Evolutionary conservation across 2,797 vertebrate genomes (phyloP).

Genomic region (Epinephelus awoara): DNA sequence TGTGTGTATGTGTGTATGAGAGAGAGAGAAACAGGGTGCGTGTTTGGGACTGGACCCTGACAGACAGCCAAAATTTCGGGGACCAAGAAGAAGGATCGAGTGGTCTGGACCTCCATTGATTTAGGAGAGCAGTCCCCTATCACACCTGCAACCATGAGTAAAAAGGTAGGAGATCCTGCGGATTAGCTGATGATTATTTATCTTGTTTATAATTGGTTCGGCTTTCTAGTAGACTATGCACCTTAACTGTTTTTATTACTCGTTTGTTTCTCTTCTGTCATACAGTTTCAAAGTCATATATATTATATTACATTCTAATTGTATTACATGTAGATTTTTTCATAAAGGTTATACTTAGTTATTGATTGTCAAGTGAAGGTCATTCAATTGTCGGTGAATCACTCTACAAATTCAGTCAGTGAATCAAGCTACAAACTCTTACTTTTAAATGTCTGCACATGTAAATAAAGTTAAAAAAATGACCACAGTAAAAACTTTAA

Average conservation of each 20-base stretch:
- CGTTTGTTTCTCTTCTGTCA: neutral
- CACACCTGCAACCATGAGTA: conserved; percentile 72
- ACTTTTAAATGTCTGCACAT: too few relatives aligned
- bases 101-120: conserved; percentile 83
- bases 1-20: neutral
- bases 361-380: too few relatives aligned
- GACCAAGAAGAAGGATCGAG: conserved; percentile 59
- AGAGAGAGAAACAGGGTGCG: conserved; percentile 16
- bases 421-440: too few relatives aligned
- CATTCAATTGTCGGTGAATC: too few relatives aligned
- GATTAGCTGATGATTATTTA: neutral
- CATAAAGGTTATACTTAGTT: too few relatives aligned
- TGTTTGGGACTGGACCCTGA: conserved; percentile 43
- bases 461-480: too few relatives aligned
- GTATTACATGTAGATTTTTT: too few relatives aligned
- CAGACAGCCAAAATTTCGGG: conserved; percentile 75
- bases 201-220: neutral
- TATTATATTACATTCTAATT: neutral
- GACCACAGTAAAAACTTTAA: neutral
- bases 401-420: too few relatives aligned
- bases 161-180: conserved; percentile 64
- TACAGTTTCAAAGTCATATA: too few relatives aligned
- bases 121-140: conserved; percentile 66
- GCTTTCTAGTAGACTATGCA: neutral
- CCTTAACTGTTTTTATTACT: neutral